Conservation (phyloP, 2,888 invertebrate genomes). For the Hybos culiciformis region DNA sequence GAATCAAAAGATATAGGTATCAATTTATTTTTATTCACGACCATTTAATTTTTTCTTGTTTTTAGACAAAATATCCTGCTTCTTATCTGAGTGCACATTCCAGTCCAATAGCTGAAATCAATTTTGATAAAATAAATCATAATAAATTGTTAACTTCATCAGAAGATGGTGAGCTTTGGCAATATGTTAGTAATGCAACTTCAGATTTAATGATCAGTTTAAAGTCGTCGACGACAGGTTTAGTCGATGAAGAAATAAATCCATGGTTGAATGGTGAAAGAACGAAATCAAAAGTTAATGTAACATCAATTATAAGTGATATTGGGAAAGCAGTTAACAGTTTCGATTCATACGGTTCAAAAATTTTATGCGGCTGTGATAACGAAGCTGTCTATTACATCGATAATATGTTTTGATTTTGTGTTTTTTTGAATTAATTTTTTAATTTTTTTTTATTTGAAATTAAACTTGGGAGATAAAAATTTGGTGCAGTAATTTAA, state of each 20-base stretch:
- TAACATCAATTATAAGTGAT: conserved; percentile 54
- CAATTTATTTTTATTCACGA: no score
- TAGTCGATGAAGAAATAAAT: conserved; percentile 24
- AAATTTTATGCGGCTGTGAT: conserved; percentile 71
- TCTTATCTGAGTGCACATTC: conserved; percentile 67
- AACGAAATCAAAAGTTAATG: conserved; percentile 42
- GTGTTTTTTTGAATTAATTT: conserved; percentile 9
- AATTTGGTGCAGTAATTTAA: no score
- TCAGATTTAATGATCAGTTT: conserved; percentile 12
- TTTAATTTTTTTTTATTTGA: background rate
- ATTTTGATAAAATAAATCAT: conserved; percentile 75
- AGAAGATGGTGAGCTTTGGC: conserved; percentile 71
- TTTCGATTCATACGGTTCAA: conserved; percentile 60
- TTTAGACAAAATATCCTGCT: conserved; percentile 66
- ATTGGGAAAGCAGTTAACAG: conserved; percentile 70
- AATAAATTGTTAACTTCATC: conserved; percentile 75
- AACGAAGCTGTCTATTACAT: conserved; percentile 79
- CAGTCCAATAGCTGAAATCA: conserved; percentile 66
- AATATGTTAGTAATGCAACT: conserved; percentile 60
- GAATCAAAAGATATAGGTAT: no score
- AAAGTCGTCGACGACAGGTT: conserved; percentile 13
- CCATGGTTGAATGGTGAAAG: conserved; percentile 57
- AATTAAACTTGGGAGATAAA: no score
- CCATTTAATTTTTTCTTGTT: no score
- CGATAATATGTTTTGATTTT: conserved; percentile 39